Evolutionary conservation across 2,888 invertebrate species (phyloP), one percentile per base, ranked within the genome.

Genomic region (Caenorhabditis macrosperma): DNA sequence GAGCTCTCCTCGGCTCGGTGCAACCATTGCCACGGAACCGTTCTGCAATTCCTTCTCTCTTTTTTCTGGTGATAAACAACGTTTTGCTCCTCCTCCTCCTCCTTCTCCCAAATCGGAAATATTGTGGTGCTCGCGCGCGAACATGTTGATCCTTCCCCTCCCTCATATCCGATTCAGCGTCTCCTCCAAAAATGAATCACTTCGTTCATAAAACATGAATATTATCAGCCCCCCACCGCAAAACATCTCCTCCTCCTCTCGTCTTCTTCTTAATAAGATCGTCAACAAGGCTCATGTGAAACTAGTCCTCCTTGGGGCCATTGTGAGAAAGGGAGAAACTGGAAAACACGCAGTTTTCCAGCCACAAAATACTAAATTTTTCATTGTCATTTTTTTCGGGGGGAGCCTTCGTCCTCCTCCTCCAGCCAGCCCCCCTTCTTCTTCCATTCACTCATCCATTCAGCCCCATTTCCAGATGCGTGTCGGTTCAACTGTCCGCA

Each of bases 401-500:
- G 9, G 6, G 28, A 28, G n/a, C 20, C 2, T 17, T 46, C 22
- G 17, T 46, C 20, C 20, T 17, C 15, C 9, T 10, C 10, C 50
- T 26, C 50, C 50, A 17, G 33, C 48, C 33, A 33, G 20, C 52
- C 52, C 20, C 15, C 26, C 44, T 46, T 28, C 41, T 46, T 46
- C 26, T 28, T 30, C 35, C 24, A 7, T 30, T 52, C 52, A 17
- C 24, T 67, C 48, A n/a, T 10, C 41, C 12, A 24, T 38, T 41
- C n/a, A 12, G 1, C 15, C 33, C 24, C 28, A 3, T 15, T 38
- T 41, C 9, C 24, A 46, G 46, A 72, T 72, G 72, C 72, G 72
- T 9, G 64, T 64, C 57, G 72, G 72, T 44, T 72, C 72, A 64
- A 72, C 72, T 26, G 72, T 64, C 33, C 72, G 72, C 63, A 72